Evolutionary conservation across 2,113 vertebrate genomes (phyloP).

Genomic region (Coturnix japonica): DNA sequence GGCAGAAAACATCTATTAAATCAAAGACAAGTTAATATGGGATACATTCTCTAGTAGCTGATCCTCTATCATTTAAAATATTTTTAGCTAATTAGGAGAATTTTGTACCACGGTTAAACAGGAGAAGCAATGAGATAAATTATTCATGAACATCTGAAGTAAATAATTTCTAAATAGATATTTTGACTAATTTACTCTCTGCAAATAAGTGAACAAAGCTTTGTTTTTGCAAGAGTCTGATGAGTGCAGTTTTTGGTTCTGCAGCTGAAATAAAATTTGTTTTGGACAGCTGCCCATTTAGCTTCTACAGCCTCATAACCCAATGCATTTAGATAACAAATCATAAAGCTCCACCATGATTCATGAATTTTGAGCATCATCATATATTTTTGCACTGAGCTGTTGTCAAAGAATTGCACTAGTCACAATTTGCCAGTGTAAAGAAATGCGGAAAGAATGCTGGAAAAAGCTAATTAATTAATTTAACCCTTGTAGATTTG

Average conservation of each 20-base stretch:
- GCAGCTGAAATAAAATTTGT: not conserved
- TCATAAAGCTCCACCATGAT: not conserved
- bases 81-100: conserved; percentile 39
- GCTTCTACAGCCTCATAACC: not conserved
- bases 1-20: not conserved
- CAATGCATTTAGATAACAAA: not conserved
- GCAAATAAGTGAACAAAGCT: conserved; percentile 37
- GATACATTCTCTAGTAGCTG: not conserved
- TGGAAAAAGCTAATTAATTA: not conserved
- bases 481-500: not conserved
- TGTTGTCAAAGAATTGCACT: not conserved
- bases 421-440: not conserved
- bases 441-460: not conserved
- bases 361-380: not conserved
- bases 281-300: not conserved
- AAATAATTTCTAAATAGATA: conserved; percentile 28
- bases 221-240: conserved; percentile 1
- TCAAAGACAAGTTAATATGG: not conserved
- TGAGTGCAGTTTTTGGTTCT: not conserved
- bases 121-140: conserved; percentile 22
- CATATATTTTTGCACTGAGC: not conserved
- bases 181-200: conserved; percentile 22
- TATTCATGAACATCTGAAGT: conserved; percentile 51
- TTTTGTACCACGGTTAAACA: not conserved
- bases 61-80: not conserved